Conservation (phyloP, 2,113 vertebrate genomes). For the Saguinus imperator region DNA sequence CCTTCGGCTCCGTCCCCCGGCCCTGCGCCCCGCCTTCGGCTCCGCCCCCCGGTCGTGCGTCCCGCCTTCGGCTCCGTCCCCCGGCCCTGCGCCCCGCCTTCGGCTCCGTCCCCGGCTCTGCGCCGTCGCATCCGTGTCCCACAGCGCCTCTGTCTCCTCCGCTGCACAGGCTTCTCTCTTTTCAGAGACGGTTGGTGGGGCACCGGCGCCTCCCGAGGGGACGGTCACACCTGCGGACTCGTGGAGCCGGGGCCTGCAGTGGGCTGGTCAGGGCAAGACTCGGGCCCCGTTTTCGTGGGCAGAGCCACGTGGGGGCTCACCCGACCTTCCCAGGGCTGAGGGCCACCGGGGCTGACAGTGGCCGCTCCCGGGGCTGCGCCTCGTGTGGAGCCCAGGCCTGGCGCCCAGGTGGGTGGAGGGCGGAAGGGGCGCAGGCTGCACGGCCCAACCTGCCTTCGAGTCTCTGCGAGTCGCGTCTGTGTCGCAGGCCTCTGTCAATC, state of each 20-base stretch:
- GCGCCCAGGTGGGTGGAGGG: no score
- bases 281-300: neutral
- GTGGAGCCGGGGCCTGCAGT: fast-evolving
- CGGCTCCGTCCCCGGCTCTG: neutral
- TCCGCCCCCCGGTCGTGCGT: no score
- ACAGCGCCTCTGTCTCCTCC: neutral
- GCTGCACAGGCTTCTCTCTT: fast-evolving
- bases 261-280: no score
- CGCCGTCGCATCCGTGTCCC: fast-evolving
- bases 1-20: no score
- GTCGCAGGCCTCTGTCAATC: neutral
- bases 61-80: neutral
- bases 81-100: no score
- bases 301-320: neutral
- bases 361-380: neutral
- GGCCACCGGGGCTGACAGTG: no score
- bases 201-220: fast-evolving
- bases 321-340: neutral
- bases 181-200: neutral
- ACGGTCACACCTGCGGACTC: neutral
- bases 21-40: no score
- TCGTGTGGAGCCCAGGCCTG: fast-evolving
- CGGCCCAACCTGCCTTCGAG: neutral
- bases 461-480: neutral
- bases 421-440: neutral